A percentile compares a stretch with the other conserved stretches of the same genome.
Evolutionary conservation across 2,797 vertebrate genomes (phyloP).

Genomic region (Lepidocolaptes lacrymiger): DNA sequence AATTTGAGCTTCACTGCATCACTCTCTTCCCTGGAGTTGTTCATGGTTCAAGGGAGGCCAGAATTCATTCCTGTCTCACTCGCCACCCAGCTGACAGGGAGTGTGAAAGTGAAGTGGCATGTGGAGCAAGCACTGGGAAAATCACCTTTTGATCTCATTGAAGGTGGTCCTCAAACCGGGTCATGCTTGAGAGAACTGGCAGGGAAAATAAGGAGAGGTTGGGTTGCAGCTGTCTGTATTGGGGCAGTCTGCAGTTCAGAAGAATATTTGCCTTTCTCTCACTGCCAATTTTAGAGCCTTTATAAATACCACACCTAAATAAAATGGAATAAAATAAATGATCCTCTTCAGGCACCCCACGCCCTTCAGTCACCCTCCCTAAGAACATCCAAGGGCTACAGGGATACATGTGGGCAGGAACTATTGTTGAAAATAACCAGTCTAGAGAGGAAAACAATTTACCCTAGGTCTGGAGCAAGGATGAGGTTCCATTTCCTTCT

Average conservation of each 20-base stretch:
- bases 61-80: conserved; percentile 4
- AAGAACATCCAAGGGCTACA: background rate
- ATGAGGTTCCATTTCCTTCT: background rate
- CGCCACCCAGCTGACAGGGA: background rate
- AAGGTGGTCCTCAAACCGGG: conserved; percentile 68
- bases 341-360: conserved; percentile 10
- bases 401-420: background rate
- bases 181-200: conserved; percentile 59
- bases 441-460: background rate
- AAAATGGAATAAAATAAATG: conserved; percentile 57
- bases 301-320: conserved; percentile 66
- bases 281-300: conserved; percentile 32
- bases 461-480: background rate
- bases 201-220: conserved; percentile 38
- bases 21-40: background rate
- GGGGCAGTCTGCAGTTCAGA: conserved; percentile 11
- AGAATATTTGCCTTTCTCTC: conserved; percentile 44
- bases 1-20: background rate
- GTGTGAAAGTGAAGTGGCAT: conserved; percentile 1
- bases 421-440: conserved; percentile 8
- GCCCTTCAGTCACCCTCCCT: background rate
- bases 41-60: conserved; percentile 4
- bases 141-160: conserved; percentile 55
- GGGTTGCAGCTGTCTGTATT: conserved; percentile 56
- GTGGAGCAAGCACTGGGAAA: conserved; percentile 11